Evolutionary conservation across 1,140 invertebrate species (phyloP).

Genomic region (Ephestia elutella): DNA sequence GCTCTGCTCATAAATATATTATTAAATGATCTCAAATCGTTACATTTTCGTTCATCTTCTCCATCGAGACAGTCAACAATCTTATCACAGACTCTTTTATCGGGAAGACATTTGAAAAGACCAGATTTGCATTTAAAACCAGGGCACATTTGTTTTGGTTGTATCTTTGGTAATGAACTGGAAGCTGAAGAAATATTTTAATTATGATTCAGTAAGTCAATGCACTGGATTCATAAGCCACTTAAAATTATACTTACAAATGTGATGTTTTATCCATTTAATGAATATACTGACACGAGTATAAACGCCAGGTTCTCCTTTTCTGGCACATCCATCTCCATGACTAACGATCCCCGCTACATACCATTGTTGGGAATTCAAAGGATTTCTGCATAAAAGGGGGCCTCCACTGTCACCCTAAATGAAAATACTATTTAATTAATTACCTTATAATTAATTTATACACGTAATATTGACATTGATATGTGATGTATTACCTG

Average conservation of each 20-base stretch:
- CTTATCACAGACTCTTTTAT: constrained; percentile 79
- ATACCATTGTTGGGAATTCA: constrained; percentile 79
- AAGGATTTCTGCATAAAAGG: constrained; percentile 81
- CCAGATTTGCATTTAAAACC: constrained; percentile 80
- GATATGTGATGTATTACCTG: constrained; percentile 61
- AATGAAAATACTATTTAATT: constrained; percentile 9
- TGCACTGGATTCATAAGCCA: neutral
- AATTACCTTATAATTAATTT: too few relatives aligned
- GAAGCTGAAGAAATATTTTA: constrained; percentile 54
- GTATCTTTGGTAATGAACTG: constrained; percentile 56
- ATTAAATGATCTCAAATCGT: constrained; percentile 25
- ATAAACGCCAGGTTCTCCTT: constrained; percentile 87
- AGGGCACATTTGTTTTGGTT: constrained; percentile 79
- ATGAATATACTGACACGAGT: constrained; percentile 83
- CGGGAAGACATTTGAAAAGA: constrained; percentile 79
- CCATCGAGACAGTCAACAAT: constrained; percentile 83
- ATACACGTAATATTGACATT: too few relatives aligned
- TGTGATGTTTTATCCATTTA: constrained; percentile 81
- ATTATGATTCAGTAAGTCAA: constrained; percentile 7
- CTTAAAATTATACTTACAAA: constrained; percentile 45
- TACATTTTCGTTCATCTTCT: constrained; percentile 84
- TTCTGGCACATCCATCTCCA: constrained; percentile 86
- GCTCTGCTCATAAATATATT: constrained; percentile 11
- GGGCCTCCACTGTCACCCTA: constrained; percentile 87
- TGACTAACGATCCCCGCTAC: constrained; percentile 86